Percentiles rank a stretch among this genome's conserved stretches.
phyloP scores from a whole-genome alignment of 2,113 vertebrate genomes.

The Lathamus discolor region DNA sequence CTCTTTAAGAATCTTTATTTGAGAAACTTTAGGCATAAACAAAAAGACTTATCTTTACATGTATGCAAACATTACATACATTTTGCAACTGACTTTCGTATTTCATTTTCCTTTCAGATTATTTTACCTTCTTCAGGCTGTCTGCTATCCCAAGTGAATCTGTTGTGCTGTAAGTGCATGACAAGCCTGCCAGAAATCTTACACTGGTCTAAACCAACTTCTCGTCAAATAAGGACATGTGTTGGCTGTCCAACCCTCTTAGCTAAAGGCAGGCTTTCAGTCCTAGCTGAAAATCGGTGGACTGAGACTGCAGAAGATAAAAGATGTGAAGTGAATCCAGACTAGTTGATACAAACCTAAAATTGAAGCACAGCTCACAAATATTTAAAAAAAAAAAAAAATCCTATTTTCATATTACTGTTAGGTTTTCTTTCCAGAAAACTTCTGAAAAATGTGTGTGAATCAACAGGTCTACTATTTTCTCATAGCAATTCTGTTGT shows the following conservation, averaged over 20 bases:
- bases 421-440: background rate
- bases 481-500: background rate
- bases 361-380: background rate
- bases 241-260: background rate
- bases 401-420: background rate
- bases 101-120: background rate
- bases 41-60: background rate
- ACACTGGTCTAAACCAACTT: background rate
- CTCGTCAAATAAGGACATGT: background rate
- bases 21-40: background rate
- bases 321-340: background rate
- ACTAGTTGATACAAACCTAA: background rate
- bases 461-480: background rate
- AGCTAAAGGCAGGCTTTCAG: background rate
- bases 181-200: conserved; percentile 3
- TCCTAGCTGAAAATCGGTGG: background rate
- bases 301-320: background rate
- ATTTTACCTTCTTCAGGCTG: background rate
- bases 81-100: background rate
- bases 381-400: background rate
- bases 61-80: background rate
- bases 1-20: background rate
- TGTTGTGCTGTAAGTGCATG: background rate
- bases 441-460: background rate
- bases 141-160: background rate